Evolutionary conservation across 1,140 invertebrate species (phyloP), one percentile per base, ranked within the genome.

Genomic region (Bradysia coprophila): DNA sequence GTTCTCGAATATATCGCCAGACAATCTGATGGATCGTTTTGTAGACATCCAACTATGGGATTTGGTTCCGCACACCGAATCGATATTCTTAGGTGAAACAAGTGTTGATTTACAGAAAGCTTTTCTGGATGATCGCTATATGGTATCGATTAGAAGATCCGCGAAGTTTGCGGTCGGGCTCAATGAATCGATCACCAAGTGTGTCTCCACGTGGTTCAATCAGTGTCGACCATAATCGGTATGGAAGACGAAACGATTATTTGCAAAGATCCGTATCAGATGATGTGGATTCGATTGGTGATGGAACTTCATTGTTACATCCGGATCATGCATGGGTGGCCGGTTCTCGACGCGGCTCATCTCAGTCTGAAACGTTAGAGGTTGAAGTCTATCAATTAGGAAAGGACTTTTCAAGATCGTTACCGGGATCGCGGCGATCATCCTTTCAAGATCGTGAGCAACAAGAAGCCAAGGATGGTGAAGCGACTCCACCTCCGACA

Each of bases 1-100:
- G 41, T 85, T 89, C 55, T 67, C 74, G 1, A 76, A 78, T 19
- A 72, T 87, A 15, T 73, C 75, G 22, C 79, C 76, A 2, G 83
- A 87, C 45, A 71, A 79, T 49, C 60, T 88, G 21, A 75, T 83
- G 55, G 79, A 84, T 37, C 73, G 78, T 43, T 73, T 76, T 13
- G 69, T 93, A 20, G 86, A 90, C 53, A 77, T 89, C 3, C 85
- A 85, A 5, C 64, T 92, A 4, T 93, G 88, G 87, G 86, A 89
- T 56, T 71, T 78, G 42, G 74, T 76, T 44, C 78, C 81, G 2
- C 79, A 83, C 45, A 75, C 77, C 21, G 83, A 88, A 46, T 81
- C 81, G 47, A 68, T 78, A 15, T 89, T 90, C 48, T 67, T 92
- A 19, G 82, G 81, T 52, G 87, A 90, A 61, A 83, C 81, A 55